Evolutionary conservation across 2,113 vertebrate species (phyloP).

Genomic region (Coregonus clupeaformis): DNA sequence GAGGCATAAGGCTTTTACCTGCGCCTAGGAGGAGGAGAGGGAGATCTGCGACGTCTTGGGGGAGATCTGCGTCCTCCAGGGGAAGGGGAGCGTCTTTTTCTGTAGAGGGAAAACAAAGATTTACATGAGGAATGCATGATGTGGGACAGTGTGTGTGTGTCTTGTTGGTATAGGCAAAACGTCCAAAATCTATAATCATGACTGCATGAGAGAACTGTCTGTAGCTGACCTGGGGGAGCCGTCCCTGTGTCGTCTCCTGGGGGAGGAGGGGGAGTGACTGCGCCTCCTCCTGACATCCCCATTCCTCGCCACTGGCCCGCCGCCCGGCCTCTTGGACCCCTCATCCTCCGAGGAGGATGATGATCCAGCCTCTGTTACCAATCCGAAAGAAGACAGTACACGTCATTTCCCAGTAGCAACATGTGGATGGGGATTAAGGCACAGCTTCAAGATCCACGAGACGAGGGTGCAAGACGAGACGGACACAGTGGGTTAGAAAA

Average conservation of each 20-base stretch:
- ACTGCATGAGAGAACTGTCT: neutral
- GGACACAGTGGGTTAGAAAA: neutral
- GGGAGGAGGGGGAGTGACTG: slow-evolving; percentile 82
- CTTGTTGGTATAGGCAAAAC: too few relatives aligned
- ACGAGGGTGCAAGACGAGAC: too few relatives aligned
- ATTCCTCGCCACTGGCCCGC: slow-evolving; percentile 82
- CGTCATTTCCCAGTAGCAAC: neutral
- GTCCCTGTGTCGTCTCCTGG: slow-evolving; percentile 87
- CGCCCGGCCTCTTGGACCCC: slow-evolving; percentile 78
- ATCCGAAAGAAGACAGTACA: slow-evolving; percentile 9
- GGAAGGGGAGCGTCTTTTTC: slow-evolving; percentile 89
- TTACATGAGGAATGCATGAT: neutral
- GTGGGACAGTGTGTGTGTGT: too few relatives aligned
- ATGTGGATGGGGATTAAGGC: neutral
- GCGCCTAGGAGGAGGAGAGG: slow-evolving; percentile 80
- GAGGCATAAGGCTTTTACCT: slow-evolving; percentile 68
- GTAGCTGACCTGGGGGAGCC: slow-evolving; percentile 84
- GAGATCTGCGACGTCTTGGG: slow-evolving; percentile 84
- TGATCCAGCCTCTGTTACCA: slow-evolving; percentile 85
- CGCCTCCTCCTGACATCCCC: slow-evolving; percentile 87
- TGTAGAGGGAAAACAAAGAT: slow-evolving; percentile 45
- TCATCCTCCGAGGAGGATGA: slow-evolving; percentile 97
- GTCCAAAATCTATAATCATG: neutral
- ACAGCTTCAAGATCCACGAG: too few relatives aligned
- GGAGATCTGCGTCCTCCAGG: slow-evolving; percentile 84